phyloP scores from a whole-genome alignment of 2,113 vertebrate species.

The Piprites chloris region DNA sequence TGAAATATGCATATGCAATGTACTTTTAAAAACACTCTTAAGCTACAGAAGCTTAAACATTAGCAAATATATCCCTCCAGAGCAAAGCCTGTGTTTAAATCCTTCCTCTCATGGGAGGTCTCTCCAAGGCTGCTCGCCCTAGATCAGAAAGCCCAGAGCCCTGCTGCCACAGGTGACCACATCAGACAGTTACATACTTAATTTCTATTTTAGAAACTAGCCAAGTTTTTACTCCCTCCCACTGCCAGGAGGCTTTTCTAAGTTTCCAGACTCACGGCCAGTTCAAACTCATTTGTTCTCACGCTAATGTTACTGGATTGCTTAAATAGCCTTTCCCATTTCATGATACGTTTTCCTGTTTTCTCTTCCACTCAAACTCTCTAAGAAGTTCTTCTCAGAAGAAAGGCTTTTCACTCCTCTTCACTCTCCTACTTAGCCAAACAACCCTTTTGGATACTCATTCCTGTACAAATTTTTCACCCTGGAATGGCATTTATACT shows the following conservation, averaged over 20 bases:
- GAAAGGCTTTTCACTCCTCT: not conserved
- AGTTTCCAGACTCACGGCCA: slow-evolving; percentile 28
- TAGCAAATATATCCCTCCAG: not conserved
- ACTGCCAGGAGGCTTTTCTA: not conserved
- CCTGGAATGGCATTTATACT: not conserved
- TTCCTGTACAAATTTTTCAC: not conserved
- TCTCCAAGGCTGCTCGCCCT: not conserved
- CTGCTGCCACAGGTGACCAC: slow-evolving; percentile 32
- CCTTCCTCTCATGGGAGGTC: not conserved
- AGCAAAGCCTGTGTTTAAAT: slow-evolving; percentile 22
- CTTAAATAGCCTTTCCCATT: slow-evolving; percentile 1
- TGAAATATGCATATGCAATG: not conserved
- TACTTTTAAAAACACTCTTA: slow-evolving; percentile 8
- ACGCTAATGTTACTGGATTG: not conserved
- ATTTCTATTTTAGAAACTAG: not conserved
- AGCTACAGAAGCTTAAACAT: slow-evolving; percentile 21
- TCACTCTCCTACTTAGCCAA: not conserved
- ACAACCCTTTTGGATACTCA: not conserved
- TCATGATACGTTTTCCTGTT: not conserved
- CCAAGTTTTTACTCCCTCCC: not conserved
- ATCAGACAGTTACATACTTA: not conserved
- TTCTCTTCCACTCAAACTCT: not conserved
- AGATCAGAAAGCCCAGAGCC: not conserved
- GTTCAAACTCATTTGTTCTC: slow-evolving; percentile 22
- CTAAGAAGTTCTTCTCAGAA: not conserved